phyloP scores from a whole-genome alignment of 2,113 vertebrate genomes.

The Candoia aspera region DNA sequence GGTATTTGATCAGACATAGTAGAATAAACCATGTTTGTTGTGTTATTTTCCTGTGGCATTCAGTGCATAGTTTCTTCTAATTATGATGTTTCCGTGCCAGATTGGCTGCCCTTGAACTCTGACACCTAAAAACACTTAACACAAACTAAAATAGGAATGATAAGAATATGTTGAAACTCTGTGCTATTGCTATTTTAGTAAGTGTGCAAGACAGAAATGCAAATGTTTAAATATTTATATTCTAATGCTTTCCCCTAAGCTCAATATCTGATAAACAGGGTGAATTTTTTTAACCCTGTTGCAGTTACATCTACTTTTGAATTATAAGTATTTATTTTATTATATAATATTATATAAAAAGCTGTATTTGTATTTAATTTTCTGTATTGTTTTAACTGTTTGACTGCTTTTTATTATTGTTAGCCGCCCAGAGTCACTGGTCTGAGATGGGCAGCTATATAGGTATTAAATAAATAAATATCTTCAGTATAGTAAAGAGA shows the following conservation, averaged over 20 bases:
- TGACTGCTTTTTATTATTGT: no score
- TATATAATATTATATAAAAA: no score
- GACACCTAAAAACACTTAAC: background rate
- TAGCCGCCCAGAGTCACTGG: no score
- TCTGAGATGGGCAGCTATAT: no score
- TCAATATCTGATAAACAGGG: background rate
- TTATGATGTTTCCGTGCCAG: conserved; percentile 31
- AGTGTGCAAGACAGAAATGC: background rate
- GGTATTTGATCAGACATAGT: background rate
- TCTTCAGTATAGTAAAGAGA: background rate
- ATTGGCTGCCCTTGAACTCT: background rate
- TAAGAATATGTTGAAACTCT: background rate
- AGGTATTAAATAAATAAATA: no score
- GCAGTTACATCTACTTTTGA: background rate
- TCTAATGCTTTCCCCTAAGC: background rate
- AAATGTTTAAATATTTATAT: background rate
- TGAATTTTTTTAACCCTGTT: background rate
- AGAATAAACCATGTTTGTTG: conserved; percentile 39
- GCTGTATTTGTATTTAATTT: no score
- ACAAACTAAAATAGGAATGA: background rate
- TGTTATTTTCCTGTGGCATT: conserved; percentile 27
- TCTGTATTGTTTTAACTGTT: no score
- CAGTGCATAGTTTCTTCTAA: conserved; percentile 14
- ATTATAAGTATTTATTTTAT: background rate
- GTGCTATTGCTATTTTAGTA: background rate